Conservation (phyloP, 2,797 vertebrate genomes). For the Falco biarmicus region DNA sequence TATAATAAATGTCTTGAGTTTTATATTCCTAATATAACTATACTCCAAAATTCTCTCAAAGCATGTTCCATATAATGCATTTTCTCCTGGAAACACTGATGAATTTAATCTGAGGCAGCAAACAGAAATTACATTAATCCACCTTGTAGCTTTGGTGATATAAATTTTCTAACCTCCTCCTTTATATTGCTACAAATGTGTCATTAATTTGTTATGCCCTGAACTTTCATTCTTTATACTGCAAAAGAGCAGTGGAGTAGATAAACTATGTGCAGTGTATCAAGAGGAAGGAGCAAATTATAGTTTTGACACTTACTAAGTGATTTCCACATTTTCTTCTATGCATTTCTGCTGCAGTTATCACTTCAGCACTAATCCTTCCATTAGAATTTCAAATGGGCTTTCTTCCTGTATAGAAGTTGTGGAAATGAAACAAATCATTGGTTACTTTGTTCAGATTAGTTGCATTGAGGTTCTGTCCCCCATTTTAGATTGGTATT, state of each 20-base stretch:
- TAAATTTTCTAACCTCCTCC: conserved; percentile 56
- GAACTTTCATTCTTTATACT: conserved; percentile 37
- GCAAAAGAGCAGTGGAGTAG: conserved; percentile 19
- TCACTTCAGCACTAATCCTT: not conserved
- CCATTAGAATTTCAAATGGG: conserved; percentile 53
- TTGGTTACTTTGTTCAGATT: not conserved
- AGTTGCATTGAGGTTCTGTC: not conserved
- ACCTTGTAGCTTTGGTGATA: conserved; percentile 60
- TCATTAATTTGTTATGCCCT: conserved; percentile 61
- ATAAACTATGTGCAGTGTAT: conserved; percentile 37
- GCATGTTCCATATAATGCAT: conserved; percentile 16
- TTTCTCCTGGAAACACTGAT: conserved; percentile 59
- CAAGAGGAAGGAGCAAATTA: conserved; percentile 42
- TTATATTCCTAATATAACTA: not conserved
- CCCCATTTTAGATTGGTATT: not conserved
- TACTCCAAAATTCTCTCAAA: conserved; percentile 13
- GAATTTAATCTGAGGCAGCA: conserved; percentile 53
- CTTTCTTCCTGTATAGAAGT: not conserved
- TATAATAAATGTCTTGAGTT: conserved; percentile 27
- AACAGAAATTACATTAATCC: conserved; percentile 72
- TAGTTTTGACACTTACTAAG: conserved; percentile 58
- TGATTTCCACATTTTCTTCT: conserved; percentile 46
- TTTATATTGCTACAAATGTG: conserved; percentile 56
- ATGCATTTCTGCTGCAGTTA: conserved; percentile 18
- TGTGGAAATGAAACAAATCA: not conserved